Conservation (phyloP, 2,888 invertebrate species). For the Sarcophaga rosellei region DNA sequence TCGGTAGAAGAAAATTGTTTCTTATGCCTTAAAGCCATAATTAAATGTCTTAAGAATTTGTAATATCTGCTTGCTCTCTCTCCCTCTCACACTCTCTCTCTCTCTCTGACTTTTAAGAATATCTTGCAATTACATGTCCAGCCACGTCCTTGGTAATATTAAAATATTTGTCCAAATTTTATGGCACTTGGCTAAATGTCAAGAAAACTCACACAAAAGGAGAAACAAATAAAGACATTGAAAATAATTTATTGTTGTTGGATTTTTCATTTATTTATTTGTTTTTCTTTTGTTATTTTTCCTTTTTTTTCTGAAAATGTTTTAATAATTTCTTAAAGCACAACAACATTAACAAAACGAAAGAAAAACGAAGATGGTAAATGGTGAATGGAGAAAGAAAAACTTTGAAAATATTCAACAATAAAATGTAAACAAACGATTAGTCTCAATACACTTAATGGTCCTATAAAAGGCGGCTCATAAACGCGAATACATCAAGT, state of each 20-base stretch:
- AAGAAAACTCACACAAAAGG: not conserved
- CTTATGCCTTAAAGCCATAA: no score
- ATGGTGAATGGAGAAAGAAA: not conserved
- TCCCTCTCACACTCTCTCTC: no score
- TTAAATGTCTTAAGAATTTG: no score
- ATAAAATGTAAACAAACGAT: slow-evolving; percentile 39
- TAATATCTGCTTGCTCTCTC: no score
- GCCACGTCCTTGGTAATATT: not conserved
- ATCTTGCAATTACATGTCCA: not conserved
- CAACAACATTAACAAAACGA: not conserved
- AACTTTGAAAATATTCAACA: slow-evolving; percentile 18
- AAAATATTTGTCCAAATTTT: slow-evolving; percentile 17
- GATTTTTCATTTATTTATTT: no score
- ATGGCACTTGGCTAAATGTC: slow-evolving; percentile 18
- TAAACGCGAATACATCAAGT: not conserved
- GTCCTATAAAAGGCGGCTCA: slow-evolving; percentile 6
- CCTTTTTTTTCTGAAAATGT: not conserved
- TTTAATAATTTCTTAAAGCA: not conserved
- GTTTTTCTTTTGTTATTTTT: no score
- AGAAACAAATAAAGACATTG: not conserved
- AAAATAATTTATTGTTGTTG: not conserved
- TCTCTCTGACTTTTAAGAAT: no score
- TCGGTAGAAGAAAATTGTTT: no score
- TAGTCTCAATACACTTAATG: slow-evolving; percentile 52
- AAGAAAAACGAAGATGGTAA: not conserved